Percentiles rank a stretch among this genome's conserved stretches.
These are phyloP conservation scores for Alligator mississippiensis DNA, from an alignment of 2,113 vertebrate species.

Conservation along the genomic window DNA sequence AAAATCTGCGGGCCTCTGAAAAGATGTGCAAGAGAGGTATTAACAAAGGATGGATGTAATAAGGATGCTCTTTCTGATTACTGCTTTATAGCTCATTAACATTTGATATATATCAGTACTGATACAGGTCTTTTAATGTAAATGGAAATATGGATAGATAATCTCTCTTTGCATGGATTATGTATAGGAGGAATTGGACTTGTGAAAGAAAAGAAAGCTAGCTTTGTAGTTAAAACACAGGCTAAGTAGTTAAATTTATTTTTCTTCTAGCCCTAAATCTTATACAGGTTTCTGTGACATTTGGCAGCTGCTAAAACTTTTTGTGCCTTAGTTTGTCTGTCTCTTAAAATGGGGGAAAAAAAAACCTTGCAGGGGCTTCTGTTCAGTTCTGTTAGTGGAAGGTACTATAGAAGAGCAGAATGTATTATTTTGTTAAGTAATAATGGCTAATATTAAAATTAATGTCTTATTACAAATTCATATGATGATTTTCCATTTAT, in stretches of 20 bases:
- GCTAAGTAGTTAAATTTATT: neutral
- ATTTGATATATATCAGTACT: neutral
- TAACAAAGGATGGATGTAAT: neutral
- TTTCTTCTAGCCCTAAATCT: neutral
- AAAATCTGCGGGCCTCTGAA: neutral
- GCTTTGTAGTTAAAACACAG: neutral
- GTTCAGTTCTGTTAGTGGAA: neutral
- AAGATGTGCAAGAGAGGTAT: neutral
- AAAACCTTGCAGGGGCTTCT: rapidly evolving
- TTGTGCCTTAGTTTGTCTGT: neutral
- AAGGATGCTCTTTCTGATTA: neutral
- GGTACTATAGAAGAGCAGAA: neutral
- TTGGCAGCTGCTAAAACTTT: neutral
- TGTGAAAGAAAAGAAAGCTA: neutral
- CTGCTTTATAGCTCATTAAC: neutral
- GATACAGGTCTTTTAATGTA: neutral
- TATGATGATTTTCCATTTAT: neutral
- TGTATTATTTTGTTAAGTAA: conserved; percentile 25
- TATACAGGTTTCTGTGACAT: neutral
- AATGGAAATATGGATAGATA: conserved; percentile 3
- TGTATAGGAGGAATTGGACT: neutral
- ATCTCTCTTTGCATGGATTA: neutral
- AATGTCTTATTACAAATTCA: neutral
- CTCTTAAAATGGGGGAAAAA: neutral
- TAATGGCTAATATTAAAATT: neutral